Evolutionary conservation across 2,797 vertebrate genomes (phyloP), one percentile per base, ranked within the genome.

Genomic region (Gymnoscopelus braueri): DNA sequence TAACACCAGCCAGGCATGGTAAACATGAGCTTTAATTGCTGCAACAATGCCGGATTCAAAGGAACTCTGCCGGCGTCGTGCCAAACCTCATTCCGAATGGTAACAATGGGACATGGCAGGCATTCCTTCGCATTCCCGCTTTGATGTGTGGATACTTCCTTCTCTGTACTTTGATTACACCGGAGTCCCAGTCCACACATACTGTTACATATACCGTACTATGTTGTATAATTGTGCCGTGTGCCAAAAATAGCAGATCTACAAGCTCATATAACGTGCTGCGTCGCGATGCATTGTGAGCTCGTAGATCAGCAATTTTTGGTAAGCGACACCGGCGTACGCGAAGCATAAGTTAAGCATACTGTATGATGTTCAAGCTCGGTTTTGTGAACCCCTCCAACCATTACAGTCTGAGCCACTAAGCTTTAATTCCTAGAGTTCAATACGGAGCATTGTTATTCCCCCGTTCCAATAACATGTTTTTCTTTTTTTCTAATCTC

Each of bases 51-150:
- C 53, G 55, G 58, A 75, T 62, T 89, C 78, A 87, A 79, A 82
- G 64, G 55, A 81, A 63, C 69, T 76, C 52, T 64, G 60, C 39
- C 32, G 75, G 87, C 71, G 51, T 19, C 10, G 57, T 65, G 81
- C 88, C 87, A 89, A 79, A 74, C 74, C 72, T 79, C 82, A 84
- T 73, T 89, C 81, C 65, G 72, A 79, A 69, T 77, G 72, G 84
- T 77, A 84, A 88, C 77, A 87, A 87, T 88, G 77, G 81, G 63
- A 85, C 73, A 70, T 67, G 71, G 71, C 71, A 63, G 78, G 69
- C 83, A 87, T 88, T 87, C 72, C 73, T 77, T 68, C 15, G 54
- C 60, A 69, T 60, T 80, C 71, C 63, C 67, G 53, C 71, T 77
- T 85, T 85, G 79, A 84, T 79, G 74, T 82, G 53, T 57, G 52